These are phyloP conservation scores for Drosophila nigritarsus DNA, from an alignment of 2,888 invertebrate species.

Conservation along the genomic window DNA sequence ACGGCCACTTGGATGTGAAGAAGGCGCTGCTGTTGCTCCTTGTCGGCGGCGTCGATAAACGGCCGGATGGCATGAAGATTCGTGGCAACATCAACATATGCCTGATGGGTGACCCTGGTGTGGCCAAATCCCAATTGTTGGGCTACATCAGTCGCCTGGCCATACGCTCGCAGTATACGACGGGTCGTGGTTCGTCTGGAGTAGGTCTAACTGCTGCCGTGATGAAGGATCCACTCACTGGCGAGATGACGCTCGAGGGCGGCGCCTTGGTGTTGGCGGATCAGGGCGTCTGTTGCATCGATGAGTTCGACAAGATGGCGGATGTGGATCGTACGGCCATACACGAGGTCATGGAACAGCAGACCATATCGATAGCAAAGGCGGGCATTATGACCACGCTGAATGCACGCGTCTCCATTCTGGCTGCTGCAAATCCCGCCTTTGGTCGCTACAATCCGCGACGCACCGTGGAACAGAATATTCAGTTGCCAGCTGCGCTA, in stretches of 20 bases:
- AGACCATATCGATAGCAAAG: conserved; percentile 99
- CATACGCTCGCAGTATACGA: conserved; percentile 97
- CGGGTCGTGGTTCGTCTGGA: conserved; percentile 97
- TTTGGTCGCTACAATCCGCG: conserved; percentile 99
- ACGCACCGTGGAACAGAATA: conserved; percentile 97
- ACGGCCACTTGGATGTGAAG: conserved; percentile 98
- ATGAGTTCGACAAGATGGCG: conserved; percentile 99
- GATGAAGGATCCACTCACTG: conserved; percentile 98
- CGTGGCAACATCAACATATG: conserved; percentile 98
- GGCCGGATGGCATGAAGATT: conserved; percentile 98
- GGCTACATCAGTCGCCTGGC: conserved; percentile 97
- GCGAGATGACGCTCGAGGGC: conserved; percentile 98
- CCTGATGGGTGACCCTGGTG: conserved; percentile 99
- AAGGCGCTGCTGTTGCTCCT: conserved; percentile 96
- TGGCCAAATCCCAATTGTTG: conserved; percentile 98
- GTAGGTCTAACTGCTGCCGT: conserved; percentile 99
- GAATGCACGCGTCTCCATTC: conserved; percentile 98
- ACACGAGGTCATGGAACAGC: conserved; percentile 99
- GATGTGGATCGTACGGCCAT: conserved; percentile 97
- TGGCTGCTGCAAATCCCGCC: conserved; percentile 99
- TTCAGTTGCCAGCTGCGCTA: conserved; percentile 98
- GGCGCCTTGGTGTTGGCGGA: conserved; percentile 98
- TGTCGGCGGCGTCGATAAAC: conserved; percentile 95
- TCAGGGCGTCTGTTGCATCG: conserved; percentile 99
- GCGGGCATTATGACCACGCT: conserved; percentile 99